Percentiles rank a stretch among this genome's conserved stretches.
Evolutionary conservation across 1,140 invertebrate species (phyloP).

Genomic region (Chionoecetes opilio): DNA sequence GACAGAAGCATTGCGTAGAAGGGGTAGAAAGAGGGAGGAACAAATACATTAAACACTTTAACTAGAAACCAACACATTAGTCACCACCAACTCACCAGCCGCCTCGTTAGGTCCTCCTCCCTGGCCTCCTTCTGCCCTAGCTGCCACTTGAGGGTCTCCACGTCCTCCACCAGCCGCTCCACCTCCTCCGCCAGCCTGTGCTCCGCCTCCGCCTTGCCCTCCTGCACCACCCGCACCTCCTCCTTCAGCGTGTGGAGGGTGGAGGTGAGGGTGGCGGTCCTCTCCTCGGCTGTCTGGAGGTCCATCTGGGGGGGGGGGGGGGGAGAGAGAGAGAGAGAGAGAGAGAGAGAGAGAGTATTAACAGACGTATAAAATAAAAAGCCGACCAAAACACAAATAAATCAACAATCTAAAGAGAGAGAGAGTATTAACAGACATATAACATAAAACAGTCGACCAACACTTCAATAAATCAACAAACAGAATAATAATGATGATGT

Average conservation of each 20-base stretch:
- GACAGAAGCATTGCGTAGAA: too few relatives aligned
- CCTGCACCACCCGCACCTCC: neutral
- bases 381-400: too few relatives aligned
- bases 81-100: constrained; percentile 49
- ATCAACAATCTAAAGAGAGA: too few relatives aligned
- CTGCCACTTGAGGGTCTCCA: constrained; percentile 69
- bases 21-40: too few relatives aligned
- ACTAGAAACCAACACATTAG: too few relatives aligned
- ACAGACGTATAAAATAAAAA: too few relatives aligned
- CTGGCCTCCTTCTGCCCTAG: constrained; percentile 40
- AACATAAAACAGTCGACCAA: too few relatives aligned
- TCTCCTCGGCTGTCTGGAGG: constrained; percentile 89
- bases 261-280: constrained; percentile 86
- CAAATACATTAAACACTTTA: neutral
- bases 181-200: constrained; percentile 47
- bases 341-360: too few relatives aligned
- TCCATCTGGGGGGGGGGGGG: constrained; percentile 84
- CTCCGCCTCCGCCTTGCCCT: constrained; percentile 10
- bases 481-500: too few relatives aligned
- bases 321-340: constrained; percentile 16
- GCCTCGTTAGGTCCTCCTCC: constrained; percentile 32
- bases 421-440: too few relatives aligned
- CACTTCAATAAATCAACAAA: too few relatives aligned
- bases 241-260: constrained; percentile 59
- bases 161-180: constrained; percentile 62